phyloP scores from a whole-genome alignment of 2,797 vertebrate species.

The Antrozous pallidus region DNA sequence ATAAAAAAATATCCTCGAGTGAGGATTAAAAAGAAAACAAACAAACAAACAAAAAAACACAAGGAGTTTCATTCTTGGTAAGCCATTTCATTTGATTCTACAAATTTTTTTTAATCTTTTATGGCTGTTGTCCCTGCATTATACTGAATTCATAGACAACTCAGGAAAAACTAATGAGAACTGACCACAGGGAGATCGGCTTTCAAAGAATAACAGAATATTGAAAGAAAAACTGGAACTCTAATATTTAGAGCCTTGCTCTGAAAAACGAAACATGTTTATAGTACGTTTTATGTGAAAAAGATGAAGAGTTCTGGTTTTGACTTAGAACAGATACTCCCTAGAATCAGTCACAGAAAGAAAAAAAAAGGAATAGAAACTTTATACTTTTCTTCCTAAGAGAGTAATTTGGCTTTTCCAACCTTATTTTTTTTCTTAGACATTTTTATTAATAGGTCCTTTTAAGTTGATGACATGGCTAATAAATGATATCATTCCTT shows the following conservation, averaged over 20 bases:
- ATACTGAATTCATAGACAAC: background rate
- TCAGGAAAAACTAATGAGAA: background rate
- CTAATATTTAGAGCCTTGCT: background rate
- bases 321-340: background rate
- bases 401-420: constrained; percentile 20
- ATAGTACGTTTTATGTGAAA: constrained; percentile 19
- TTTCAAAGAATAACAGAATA: background rate
- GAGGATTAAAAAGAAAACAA: too few relatives aligned
- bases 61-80: background rate
- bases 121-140: background rate
- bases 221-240: background rate
- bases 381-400: constrained; percentile 1
- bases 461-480: constrained; percentile 31
- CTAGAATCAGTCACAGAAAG: constrained; percentile 12
- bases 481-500: background rate
- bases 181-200: background rate
- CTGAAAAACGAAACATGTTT: constrained; percentile 10
- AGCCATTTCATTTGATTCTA: background rate
- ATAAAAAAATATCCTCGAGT: too few relatives aligned
- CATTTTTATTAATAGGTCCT: constrained; percentile 37
- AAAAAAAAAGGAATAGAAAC: background rate
- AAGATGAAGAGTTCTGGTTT: background rate
- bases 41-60: too few relatives aligned
- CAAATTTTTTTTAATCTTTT: background rate
- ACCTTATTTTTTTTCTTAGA: background rate